Evolutionary conservation across 2,888 invertebrate species (phyloP).

Genomic region (Philereme vetulata): DNA sequence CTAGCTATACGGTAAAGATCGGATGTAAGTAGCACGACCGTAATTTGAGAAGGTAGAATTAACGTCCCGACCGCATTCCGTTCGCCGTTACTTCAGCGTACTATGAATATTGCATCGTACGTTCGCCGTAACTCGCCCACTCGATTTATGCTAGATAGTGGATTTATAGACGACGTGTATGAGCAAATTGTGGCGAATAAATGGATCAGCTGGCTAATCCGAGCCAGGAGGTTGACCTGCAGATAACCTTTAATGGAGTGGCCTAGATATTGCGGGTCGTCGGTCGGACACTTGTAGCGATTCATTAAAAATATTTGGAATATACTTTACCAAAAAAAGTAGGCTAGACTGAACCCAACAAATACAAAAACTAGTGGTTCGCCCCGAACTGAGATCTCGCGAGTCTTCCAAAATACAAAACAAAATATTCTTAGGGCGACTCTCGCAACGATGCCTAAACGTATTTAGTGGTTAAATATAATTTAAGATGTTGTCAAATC

Average conservation of each 20-base stretch:
- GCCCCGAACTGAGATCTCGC: too few relatives aligned
- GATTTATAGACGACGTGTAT: constrained; percentile 17
- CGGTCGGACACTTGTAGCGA: neutral
- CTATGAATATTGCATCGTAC: constrained; percentile 24
- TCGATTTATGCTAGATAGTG: constrained; percentile 5
- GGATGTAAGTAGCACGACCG: constrained; percentile 19
- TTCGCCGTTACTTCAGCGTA: constrained; percentile 14
- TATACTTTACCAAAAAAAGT: too few relatives aligned
- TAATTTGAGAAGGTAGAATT: constrained; percentile 19
- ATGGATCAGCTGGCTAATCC: constrained; percentile 11
- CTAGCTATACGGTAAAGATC: constrained; percentile 20
- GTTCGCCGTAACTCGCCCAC: neutral
- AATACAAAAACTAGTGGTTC: too few relatives aligned
- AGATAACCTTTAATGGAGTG: constrained; percentile 17
- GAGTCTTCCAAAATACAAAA: too few relatives aligned
- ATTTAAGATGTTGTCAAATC: too few relatives aligned
- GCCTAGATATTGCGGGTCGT: constrained; percentile 1
- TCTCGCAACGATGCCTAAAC: too few relatives aligned
- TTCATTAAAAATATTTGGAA: too few relatives aligned
- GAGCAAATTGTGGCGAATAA: constrained; percentile 18
- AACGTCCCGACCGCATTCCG: constrained; percentile 13
- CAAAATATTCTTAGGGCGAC: too few relatives aligned
- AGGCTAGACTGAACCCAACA: too few relatives aligned
- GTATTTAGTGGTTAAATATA: too few relatives aligned
- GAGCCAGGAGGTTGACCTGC: constrained; percentile 9